Percentiles rank a stretch among this genome's conserved stretches.
Conservation (phyloP, 2,888 invertebrate species). For the Perdita meconis region DNA sequence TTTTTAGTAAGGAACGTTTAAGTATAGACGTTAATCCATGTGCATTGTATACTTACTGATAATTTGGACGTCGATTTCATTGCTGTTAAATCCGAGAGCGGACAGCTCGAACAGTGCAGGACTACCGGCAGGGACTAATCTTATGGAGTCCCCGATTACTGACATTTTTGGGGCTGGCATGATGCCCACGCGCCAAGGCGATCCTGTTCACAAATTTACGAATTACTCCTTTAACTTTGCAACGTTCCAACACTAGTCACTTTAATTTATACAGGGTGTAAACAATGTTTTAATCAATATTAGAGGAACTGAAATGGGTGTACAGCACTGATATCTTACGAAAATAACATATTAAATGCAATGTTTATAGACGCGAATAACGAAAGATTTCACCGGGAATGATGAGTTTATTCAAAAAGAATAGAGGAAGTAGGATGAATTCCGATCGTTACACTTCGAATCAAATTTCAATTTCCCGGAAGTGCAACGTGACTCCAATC, state of each 20-base stretch:
- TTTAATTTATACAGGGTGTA: neutral
- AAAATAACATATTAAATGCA: neutral
- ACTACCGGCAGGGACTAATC: slow-evolving; percentile 95
- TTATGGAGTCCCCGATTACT: slow-evolving; percentile 94
- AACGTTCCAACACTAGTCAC: no score
- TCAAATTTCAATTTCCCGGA: slow-evolving; percentile 63
- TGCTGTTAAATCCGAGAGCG: slow-evolving; percentile 87
- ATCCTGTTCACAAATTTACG: slow-evolving; percentile 87
- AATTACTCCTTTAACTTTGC: neutral
- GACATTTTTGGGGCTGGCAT: slow-evolving; percentile 92
- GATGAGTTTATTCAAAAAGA: neutral
- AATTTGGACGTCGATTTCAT: slow-evolving; percentile 86
- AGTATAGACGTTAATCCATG: neutral
- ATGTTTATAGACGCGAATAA: slow-evolving; percentile 7
- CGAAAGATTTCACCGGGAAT: neutral
- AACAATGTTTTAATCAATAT: neutral
- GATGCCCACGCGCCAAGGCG: slow-evolving; percentile 97
- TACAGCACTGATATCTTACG: neutral
- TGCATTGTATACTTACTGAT: slow-evolving; percentile 84
- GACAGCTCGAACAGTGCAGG: slow-evolving; percentile 96
- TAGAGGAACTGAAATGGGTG: no score
- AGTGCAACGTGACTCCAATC: slow-evolving; percentile 55
- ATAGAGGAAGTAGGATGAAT: neutral
- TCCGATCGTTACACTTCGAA: slow-evolving; percentile 29
- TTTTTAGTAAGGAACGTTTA: neutral